Conservation (phyloP, 2,888 invertebrate species). For the Hedya salicella region DNA sequence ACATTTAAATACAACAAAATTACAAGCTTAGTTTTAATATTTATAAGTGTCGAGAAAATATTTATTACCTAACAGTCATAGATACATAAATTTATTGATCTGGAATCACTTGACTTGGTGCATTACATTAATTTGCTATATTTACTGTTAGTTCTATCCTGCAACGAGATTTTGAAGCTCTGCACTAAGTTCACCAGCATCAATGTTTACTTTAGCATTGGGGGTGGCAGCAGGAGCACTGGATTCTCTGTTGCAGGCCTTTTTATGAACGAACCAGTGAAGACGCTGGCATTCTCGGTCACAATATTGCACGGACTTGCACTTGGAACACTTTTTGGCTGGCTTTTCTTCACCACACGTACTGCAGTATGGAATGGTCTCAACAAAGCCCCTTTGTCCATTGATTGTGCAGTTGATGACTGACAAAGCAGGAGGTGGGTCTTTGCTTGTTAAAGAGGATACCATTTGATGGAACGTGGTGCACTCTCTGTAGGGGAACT, state of each 20-base stretch:
- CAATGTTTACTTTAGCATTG: conserved; percentile 66
- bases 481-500: conserved; percentile 96
- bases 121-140: conserved; percentile 40
- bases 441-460: conserved; percentile 89
- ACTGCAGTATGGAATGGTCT: conserved; percentile 89
- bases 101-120: conserved; percentile 42
- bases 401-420: conserved; percentile 93
- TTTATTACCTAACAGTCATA: conserved; percentile 37
- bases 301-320: conserved; percentile 97
- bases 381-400: conserved; percentile 93
- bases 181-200: conserved; percentile 78
- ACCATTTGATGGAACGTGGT: conserved; percentile 95
- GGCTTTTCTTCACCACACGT: conserved; percentile 96
- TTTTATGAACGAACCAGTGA: conserved; percentile 97
- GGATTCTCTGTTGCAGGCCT: conserved; percentile 89
- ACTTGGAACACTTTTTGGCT: conserved; percentile 96
- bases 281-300: conserved; percentile 96
- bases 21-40: conserved; percentile 30
- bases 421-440: conserved; percentile 88
- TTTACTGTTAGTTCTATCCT: conserved; percentile 57
- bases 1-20: conserved; percentile 41
- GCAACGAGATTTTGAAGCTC: conserved; percentile 82
- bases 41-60: conserved; percentile 35
- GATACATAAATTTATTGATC: conserved; percentile 34
- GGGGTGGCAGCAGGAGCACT: conserved; percentile 65